Evolutionary conservation across 2,113 vertebrate species (phyloP).

Genomic region (Nymphicus hollandicus): DNA sequence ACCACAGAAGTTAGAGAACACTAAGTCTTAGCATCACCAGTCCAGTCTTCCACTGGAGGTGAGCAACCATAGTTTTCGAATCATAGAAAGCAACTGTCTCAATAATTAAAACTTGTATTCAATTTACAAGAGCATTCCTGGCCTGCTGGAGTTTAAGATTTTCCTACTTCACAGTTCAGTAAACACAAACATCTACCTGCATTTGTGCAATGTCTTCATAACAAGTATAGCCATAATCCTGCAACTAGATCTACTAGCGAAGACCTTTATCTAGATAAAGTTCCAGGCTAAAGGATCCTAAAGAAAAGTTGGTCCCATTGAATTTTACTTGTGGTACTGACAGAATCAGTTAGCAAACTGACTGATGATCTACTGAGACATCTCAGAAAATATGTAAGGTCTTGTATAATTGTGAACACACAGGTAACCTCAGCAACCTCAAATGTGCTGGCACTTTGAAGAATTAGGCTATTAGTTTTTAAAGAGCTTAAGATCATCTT

Average conservation of each 20-base stretch:
- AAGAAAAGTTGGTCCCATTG: neutral
- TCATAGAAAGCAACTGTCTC: neutral
- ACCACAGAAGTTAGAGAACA: neutral
- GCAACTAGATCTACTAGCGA: neutral
- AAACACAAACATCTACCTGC: neutral
- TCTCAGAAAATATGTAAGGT: neutral
- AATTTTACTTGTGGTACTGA: neutral
- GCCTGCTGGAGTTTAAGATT: neutral
- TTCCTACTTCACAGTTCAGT: neutral
- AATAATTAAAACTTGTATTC: neutral
- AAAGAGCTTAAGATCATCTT: neutral
- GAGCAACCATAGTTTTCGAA: neutral
- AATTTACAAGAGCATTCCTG: neutral
- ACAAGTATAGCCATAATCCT: neutral
- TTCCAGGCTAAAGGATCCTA: neutral
- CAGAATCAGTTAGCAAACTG: neutral
- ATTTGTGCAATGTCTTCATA: neutral
- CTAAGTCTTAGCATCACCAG: neutral
- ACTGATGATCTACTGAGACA: neutral
- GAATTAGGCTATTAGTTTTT: neutral
- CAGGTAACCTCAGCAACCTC: neutral
- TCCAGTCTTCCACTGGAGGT: neutral
- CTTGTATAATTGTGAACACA: neutral
- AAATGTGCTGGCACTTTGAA: neutral
- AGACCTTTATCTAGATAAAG: neutral